phyloP scores from a whole-genome alignment of 53 echinoderm and acorn worm genomes.

The Stichopus horrens region DNA sequence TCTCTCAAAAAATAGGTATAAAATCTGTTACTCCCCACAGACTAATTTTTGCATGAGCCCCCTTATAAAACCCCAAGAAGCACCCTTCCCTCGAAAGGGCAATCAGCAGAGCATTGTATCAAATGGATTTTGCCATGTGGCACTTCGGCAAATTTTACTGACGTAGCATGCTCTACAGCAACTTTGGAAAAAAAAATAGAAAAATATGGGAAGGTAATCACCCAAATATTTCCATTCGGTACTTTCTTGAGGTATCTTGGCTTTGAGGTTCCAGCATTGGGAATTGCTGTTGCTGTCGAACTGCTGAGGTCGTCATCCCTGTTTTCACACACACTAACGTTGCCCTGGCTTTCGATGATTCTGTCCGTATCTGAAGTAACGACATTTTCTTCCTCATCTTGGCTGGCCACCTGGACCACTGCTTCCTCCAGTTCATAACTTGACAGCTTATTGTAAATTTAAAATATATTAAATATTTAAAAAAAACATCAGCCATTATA shows the following conservation, averaged over 20 bases:
- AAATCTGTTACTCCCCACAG: no score
- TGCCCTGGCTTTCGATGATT: neutral
- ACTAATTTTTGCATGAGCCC: no score
- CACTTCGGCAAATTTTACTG: no score
- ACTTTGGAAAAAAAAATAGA: neutral
- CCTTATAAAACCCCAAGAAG: no score
- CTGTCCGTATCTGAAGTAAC: neutral
- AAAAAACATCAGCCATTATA: no score
- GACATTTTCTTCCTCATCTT: neutral
- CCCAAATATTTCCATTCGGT: constrained; percentile 19
- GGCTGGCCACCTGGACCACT: neutral
- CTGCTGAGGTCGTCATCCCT: neutral
- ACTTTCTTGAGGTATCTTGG: constrained; percentile 28
- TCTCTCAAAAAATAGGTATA: no score
- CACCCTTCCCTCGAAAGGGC: no score
- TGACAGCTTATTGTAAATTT: constrained; percentile 1
- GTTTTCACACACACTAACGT: neutral
- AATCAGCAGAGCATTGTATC: no score
- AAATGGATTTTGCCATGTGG: no score
- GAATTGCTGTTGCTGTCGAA: neutral
- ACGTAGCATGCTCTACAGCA: neutral
- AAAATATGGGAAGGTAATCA: neutral
- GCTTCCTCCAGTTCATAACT: constrained; percentile 46
- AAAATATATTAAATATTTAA: no score
- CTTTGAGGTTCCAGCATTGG: neutral